A percentile compares a stretch with the other conserved stretches of the same genome.
These are phyloP conservation scores for Corythoichthys haematopterus DNA, from an alignment of 2,113 vertebrate genomes.

Conservation along the genomic window DNA sequence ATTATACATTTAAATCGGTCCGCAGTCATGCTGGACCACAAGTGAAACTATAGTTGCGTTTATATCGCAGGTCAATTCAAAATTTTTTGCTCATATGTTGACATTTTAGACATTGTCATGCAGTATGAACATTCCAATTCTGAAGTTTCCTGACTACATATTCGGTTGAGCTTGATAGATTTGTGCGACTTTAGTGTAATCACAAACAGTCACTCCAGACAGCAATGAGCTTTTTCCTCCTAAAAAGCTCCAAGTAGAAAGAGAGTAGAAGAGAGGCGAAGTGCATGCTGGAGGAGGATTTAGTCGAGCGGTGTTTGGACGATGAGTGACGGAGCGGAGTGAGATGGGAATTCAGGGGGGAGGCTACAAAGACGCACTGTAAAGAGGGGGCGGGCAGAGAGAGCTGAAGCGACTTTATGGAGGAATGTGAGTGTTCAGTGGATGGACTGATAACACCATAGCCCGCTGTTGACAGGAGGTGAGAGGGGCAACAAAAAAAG, in stretches of 20 bases:
- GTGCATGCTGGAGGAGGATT: constrained; percentile 5
- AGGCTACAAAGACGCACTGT: constrained; percentile 46
- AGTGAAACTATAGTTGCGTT: too few species aligned
- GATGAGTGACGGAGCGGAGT: constrained; percentile 5
- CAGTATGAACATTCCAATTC: too few species aligned
- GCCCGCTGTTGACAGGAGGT: constrained; percentile 29
- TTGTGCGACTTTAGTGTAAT: neutral
- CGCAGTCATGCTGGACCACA: too few species aligned
- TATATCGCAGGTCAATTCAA: too few species aligned
- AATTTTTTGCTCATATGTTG: too few species aligned
- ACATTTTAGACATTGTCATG: too few species aligned
- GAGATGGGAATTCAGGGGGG: constrained; percentile 47
- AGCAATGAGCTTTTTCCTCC: neutral
- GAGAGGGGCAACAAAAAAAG: constrained; percentile 27
- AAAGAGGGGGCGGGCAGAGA: constrained; percentile 34
- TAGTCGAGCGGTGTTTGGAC: neutral
- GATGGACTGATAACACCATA: constrained; percentile 42
- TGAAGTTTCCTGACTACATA: neutral
- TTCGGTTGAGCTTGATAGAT: neutral
- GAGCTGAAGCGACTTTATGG: constrained; percentile 47
- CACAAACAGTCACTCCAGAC: neutral
- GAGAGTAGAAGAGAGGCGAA: neutral
- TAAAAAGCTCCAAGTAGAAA: constrained; percentile 33
- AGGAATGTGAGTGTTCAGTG: constrained; percentile 54
- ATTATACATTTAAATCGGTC: too few species aligned